A percentile compares a stretch with the other conserved stretches of the same genome.
Evolutionary conservation across 1,140 invertebrate genomes (phyloP).

Genomic region (Zaprionus ghesquierei): DNA sequence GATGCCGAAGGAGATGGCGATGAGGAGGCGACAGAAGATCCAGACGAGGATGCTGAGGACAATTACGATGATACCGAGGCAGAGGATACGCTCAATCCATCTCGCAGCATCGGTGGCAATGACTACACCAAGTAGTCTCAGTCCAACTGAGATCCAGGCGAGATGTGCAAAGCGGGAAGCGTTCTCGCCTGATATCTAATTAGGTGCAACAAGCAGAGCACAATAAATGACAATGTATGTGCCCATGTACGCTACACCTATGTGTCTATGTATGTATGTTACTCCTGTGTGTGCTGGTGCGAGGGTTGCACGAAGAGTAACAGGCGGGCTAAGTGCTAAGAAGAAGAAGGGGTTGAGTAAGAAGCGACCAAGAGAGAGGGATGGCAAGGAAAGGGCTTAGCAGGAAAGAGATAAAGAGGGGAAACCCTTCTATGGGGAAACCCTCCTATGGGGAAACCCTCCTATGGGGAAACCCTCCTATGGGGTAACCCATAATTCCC

Average conservation of each 20-base stretch:
- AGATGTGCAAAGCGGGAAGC: background rate
- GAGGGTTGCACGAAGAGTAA: background rate
- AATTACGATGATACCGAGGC: background rate
- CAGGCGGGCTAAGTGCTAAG: background rate
- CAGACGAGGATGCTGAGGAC: too few species aligned
- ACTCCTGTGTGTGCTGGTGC: background rate
- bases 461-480: too few species aligned
- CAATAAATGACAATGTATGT: conserved; percentile 1
- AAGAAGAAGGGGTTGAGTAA: background rate
- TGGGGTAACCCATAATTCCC: too few species aligned
- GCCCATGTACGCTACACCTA: background rate
- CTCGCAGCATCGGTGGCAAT: conserved; percentile 28
- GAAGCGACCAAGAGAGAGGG: background rate
- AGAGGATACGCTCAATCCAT: background rate
- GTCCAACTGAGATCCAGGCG: background rate
- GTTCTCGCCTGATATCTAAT: background rate
- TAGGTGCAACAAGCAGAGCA: background rate
- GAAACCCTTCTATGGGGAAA: too few species aligned
- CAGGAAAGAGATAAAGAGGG: background rate
- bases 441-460: too few species aligned
- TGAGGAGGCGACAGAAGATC: background rate
- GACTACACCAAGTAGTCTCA: conserved; percentile 3
- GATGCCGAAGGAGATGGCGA: background rate
- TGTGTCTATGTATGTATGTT: background rate
- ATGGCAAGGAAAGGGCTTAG: background rate